Percentiles rank a stretch among this genome's conserved stretches.
Evolutionary conservation across 1,140 invertebrate genomes (phyloP).

Genomic region (Carposina sasakii): DNA sequence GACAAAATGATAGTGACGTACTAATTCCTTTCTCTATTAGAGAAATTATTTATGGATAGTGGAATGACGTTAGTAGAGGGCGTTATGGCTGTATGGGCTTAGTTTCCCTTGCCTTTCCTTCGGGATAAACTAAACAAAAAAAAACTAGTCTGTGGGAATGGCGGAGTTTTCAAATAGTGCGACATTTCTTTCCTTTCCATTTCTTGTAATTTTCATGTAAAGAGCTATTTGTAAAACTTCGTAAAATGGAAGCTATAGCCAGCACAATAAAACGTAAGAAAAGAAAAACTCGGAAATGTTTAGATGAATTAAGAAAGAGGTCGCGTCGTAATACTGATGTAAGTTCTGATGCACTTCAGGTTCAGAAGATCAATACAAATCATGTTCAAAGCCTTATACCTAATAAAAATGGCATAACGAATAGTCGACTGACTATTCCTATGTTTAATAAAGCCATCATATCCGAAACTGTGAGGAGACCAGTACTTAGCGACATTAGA

Average conservation of each 20-base stretch:
- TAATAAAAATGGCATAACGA: conserved; percentile 25
- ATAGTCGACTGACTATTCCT: conserved; percentile 34
- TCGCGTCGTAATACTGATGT: conserved; percentile 11
- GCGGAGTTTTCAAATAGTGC: no score
- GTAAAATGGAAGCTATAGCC: conserved; percentile 23
- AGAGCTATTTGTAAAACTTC: no score
- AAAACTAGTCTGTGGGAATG: no score
- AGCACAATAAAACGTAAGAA: conserved; percentile 34
- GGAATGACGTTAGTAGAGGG: no score
- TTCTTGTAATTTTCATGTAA: no score
- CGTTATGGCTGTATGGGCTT: no score
- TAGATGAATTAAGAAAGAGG: conserved; percentile 48
- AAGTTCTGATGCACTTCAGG: not conserved
- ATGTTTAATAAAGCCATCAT: conserved; percentile 43
- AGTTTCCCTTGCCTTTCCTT: no score
- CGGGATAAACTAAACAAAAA: no score
- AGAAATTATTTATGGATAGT: no score
- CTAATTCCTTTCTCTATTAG: no score
- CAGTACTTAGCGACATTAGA: conserved; percentile 22
- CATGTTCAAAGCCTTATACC: conserved; percentile 8
- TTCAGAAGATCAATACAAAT: conserved; percentile 3
- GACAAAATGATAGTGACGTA: no score
- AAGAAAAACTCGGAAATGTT: conserved; percentile 46
- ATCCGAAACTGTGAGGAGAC: conserved; percentile 50
- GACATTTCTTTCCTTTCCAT: no score